These are phyloP conservation scores for Smithornis capensis DNA, from an alignment of 2,113 vertebrate genomes.

Conservation along the genomic window DNA sequence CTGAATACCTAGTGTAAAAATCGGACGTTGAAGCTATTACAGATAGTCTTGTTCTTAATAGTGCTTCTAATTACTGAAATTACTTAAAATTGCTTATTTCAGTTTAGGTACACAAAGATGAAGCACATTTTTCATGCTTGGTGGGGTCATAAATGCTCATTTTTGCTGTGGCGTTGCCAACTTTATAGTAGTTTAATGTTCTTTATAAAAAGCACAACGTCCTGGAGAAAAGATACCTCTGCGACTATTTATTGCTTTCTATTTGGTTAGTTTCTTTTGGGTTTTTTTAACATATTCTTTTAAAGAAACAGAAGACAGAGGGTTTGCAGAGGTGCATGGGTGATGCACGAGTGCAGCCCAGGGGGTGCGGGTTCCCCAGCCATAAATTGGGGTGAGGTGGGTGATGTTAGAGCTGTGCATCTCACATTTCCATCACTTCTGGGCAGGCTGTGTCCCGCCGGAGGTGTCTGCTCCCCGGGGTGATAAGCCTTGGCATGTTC, in stretches of 20 bases:
- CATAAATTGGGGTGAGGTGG: accelerated
- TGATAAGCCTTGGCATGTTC: not conserved
- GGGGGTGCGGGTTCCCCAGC: accelerated
- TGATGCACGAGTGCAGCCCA: accelerated
- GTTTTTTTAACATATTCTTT: not conserved
- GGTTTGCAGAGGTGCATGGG: accelerated
- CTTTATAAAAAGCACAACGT: not conserved
- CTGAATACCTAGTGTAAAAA: not conserved
- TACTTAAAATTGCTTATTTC: not conserved
- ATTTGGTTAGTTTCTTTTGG: not conserved
- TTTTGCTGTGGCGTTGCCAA: not conserved
- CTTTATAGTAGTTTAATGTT: not conserved
- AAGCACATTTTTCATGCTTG: not conserved
- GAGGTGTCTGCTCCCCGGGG: not conserved
- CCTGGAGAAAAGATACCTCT: not conserved
- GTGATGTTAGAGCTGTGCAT: accelerated
- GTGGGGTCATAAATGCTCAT: not conserved
- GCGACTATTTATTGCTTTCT: not conserved
- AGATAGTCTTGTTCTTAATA: not conserved
- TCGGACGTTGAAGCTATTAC: not conserved
- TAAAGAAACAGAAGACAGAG: not conserved
- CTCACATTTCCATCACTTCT: not conserved
- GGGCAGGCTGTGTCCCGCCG: not conserved
- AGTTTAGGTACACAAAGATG: not conserved
- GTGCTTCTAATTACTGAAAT: not conserved